Evolutionary conservation across 1,140 invertebrate genomes (phyloP).

Genomic region (Oncopeltus fasciatus): DNA sequence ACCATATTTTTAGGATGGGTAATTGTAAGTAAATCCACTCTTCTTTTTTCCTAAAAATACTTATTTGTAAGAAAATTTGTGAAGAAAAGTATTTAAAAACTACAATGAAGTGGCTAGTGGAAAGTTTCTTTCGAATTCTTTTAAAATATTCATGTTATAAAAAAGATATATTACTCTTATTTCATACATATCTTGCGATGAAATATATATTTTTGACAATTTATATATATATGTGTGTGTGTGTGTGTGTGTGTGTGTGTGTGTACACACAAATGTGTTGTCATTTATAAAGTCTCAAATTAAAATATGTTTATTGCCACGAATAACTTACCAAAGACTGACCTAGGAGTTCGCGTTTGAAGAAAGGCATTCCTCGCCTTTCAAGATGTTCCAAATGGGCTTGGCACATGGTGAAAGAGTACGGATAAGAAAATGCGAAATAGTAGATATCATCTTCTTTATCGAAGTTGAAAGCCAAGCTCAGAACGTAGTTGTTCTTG

Average conservation of each 20-base stretch:
- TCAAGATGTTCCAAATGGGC: conserved; percentile 68
- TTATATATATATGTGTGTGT: not conserved
- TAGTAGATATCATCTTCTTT: conserved; percentile 83
- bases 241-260: not conserved
- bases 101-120: too few relatives aligned
- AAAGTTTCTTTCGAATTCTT: too few relatives aligned
- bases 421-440: conserved; percentile 83
- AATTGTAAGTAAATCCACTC: conserved; percentile 77
- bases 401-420: conserved; percentile 81
- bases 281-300: not conserved
- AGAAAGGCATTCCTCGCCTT: conserved; percentile 40
- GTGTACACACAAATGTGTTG: not conserved
- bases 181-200: too few relatives aligned
- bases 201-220: too few relatives aligned
- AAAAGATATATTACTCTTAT: too few relatives aligned
- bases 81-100: too few relatives aligned
- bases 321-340: conserved; percentile 48
- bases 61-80: too few relatives aligned
- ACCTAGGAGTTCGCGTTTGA: conserved; percentile 53
- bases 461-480: conserved; percentile 88
- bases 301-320: too few relatives aligned
- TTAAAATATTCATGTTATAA: too few relatives aligned
- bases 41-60: conserved; percentile 86
- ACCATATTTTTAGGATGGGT: conserved; percentile 37
- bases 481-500: conserved; percentile 81